Base-by-base conservation (phyloP, 2,113 vertebrate species). In the Lophura nycthemera region DNA sequence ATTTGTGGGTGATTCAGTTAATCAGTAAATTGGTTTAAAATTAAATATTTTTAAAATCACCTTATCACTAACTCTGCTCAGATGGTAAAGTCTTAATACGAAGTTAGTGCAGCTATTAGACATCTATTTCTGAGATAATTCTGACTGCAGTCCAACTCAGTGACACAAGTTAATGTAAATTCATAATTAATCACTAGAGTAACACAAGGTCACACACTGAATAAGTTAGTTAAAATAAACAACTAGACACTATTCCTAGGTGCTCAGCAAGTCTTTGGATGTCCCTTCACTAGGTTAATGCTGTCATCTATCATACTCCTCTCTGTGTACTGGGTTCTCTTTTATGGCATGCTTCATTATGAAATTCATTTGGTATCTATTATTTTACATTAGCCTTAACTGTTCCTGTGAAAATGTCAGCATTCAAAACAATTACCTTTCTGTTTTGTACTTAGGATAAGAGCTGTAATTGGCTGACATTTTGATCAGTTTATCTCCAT, bases 381-480 rank as follows among this genome's bases (percentile, higher is more conserved):
- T 42, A 60, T 89, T 92, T 90, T 69, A 43, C 19, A 82, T 84
- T 89, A 89, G 81, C 57, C 47, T 95, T 89, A 96, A 75, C 59
- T 60, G 2, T 47, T 75, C 34, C 81, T 75, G 32, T 66, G 73
- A 75, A 95, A 71, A 14, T 67, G 42, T 56, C 61, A 79, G 14
- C 38, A 69, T 93, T 90, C 66, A 56, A 78, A 93, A 65, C 22
- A 93, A 78, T 92, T 71, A 67, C n/a, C 10, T 67, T 64, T 57
- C 56, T 70, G 15, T 84, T 45, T 34, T 69, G 17, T 75, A 38
- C 34, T 73, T 47, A 63, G 86, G 54, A 43, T 70, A 86, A 83
- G 5, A 71, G 38, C 29, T 56, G 16, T 34, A 84, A 75, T 56
- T 67, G 30, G 19, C 42, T 84, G 36, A 4, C 67, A 52, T 89